Base-by-base conservation (phyloP, 37 sponge, comb jelly and placozoan species). In the Lycopodina hypogea region DNA sequence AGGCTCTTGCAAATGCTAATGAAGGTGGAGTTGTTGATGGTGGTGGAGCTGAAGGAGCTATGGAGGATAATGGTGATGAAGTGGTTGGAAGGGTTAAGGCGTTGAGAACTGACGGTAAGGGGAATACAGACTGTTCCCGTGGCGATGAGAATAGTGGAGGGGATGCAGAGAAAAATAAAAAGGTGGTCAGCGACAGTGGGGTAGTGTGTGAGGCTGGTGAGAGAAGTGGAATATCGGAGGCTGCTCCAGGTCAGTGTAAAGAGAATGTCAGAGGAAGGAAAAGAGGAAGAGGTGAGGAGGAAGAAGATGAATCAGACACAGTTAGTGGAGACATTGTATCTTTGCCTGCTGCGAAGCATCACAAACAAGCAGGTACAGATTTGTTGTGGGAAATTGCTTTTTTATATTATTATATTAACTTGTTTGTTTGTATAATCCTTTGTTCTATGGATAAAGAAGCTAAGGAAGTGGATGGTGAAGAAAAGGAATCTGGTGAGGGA, bases 211-310 rank as follows among this genome's bases (percentile, higher is more conserved):
- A 65, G 3, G 66, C 33, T 34, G 66, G 30, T 65, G 34, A 32
- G 35, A 32, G 7, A 32, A 30, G 35, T 65, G 66, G 33, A 12
- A 3, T 32, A 4, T 34, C 4, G 28, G 4, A 12, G 8, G 3
- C 60, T 59, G n/a, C 60, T 26, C 60, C 8, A 59, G 66, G 30
- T 12, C 48, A 45, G 9, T 45, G 48, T 45, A 9, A 45, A 3
- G 61, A 26, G 8, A 39, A 57, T 35, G 74, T 3, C 7, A 42
- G 42, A 4, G 42, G 34, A 62, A 38, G 38, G 42, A 34, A 68
- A 29, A 67, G 69, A 24, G 56, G 63, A 34, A 12, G 26, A 53
- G 48, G 42, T 40, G 67, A 67, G 66, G 68, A 48, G 7, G 68
- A 79, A 50, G 30, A 42, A 40, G 51, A 66, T 30, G 21, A 61